Evolutionary conservation across 2,888 invertebrate genomes (phyloP), one percentile per base, ranked within the genome.

Genomic region (Microchrysa polita): DNA sequence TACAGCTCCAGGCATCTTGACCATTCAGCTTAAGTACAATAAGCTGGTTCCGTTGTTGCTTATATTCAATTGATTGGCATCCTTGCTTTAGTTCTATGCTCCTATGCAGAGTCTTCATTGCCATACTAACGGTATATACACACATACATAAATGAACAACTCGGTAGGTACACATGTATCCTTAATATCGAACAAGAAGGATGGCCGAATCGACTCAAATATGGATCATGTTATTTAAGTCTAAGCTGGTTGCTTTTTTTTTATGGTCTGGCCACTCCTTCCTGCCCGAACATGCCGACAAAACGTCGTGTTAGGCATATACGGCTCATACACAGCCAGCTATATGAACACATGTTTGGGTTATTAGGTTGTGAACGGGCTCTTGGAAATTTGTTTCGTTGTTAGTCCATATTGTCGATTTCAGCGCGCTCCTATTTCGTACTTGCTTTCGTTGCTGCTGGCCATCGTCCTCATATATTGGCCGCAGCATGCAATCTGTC

Each of bases 1-100:
- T 48, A 34, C 27, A n/a, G 48, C 48, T 48, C 48, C 14, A n/a
- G 48, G 48, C 48, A 48, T 48, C 48, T 48, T 48, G 48, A 48
- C 48, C 48, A 48, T 48, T 48, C 48, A 48, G 48, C 48, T 48
- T 48, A n/a, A 48, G 48, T 48, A 48, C 48, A 48, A 48, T 48
- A 48, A 48, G 48, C 48, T 34, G 27, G 27, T 34, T 7, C 7
- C 27, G 27, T 34, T 48, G 14, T n/a, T 48, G 10, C 48, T 48
- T 48, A n/a, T n/a, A 48, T 48, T 48, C 48, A 48, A 48, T 48
- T 48, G 48, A n/a, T 48, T 4, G 48, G 16, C 14, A 2, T 12
- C 4, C 12, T n/a, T n/a, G 12, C 16, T 48, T 12, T 12, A n/a
- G 16, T 48, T 4, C 10, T n/a, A 12, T 48, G 14, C 48, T 7